Percentiles rank a stretch among this genome's conserved stretches.
Evolutionary conservation across 2,113 vertebrate species (phyloP).

Genomic region (Kryptolebias marmoratus): DNA sequence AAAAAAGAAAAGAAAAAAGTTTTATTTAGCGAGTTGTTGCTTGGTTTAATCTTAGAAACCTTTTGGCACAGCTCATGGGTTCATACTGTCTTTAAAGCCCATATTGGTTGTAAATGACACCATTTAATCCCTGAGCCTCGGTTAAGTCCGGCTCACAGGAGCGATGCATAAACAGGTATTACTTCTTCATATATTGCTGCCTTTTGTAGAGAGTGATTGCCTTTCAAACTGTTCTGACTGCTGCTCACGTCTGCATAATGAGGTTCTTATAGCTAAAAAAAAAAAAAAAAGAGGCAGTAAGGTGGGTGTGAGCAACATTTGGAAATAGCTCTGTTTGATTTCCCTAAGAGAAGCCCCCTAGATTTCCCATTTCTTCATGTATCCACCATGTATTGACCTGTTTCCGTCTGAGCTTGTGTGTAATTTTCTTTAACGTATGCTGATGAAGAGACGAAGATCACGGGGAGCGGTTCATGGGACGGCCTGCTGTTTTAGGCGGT

Average conservation of each 20-base stretch:
- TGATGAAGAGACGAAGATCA: conserved; percentile 55
- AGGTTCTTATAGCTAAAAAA: conserved; percentile 32
- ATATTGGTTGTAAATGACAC: conserved; percentile 21
- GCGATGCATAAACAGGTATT: conserved; percentile 26
- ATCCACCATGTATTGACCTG: conserved; percentile 20
- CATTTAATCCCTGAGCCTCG: conserved; percentile 15
- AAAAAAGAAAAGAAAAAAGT: background rate
- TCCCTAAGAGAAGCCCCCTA: conserved; percentile 37
- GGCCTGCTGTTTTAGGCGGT: conserved; percentile 69
- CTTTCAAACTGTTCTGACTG: conserved; percentile 61
- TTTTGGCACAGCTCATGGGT: conserved; percentile 15
- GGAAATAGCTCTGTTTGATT: conserved; percentile 56
- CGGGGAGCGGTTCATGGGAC: conserved; percentile 61
- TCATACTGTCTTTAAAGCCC: conserved; percentile 32
- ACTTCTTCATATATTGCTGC: conserved; percentile 42
- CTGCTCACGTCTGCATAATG: conserved; percentile 64
- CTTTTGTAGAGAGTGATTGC: conserved; percentile 65
- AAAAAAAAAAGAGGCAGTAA: conserved; percentile 37
- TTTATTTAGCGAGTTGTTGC: conserved; percentile 1
- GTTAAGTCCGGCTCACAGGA: conserved; percentile 19
- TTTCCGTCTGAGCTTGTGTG: conserved; percentile 44
- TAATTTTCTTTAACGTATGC: conserved; percentile 41
- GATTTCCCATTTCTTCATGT: conserved; percentile 47
- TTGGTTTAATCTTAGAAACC: background rate
- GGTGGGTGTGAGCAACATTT: conserved; percentile 27